Evolutionary conservation across 2,797 vertebrate genomes (phyloP), one percentile per base, ranked within the genome.

Genomic region (Rhinichthys osculus): DNA sequence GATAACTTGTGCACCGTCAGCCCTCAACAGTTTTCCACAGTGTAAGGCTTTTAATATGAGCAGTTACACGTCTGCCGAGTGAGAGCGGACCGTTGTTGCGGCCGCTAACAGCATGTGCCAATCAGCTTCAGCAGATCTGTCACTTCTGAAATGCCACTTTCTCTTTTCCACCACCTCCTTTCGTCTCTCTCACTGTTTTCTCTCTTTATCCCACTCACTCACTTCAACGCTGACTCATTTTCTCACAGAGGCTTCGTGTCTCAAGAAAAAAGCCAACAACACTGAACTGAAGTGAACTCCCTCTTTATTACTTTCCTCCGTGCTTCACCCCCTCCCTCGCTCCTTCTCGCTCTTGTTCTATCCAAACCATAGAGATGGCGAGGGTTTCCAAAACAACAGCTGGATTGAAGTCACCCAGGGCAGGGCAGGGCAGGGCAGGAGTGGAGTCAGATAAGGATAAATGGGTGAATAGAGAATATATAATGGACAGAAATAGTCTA

Each of bases 371-470:
- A 54, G 82, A 35, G 72, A 79, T 89, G 89, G 88, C 78, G 64
- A 82, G 73, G 66, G 85, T 84, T 85, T 82, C 86, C 87, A 89
- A 89, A 88, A 90, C 89, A 90, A 89, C 89, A 90, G 90, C 89
- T 91, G 88, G 85, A 89, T 69, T 38, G 44, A 83, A 86, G 81
- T 89, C 83, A 80, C 72, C 83, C 44, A 70, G 85, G 83, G 78
- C 82, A 85, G 84, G 82, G 78, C 44, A 70, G 85, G 83, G 78
- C 82, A 85, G 84, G 82, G 78, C 76, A 83, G 83, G 67, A 83
- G 71, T 54, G 44, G 77, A 83, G 78, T 52, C 84, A 78, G 74
- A 86, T 74, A 83, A 85, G 82, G 72, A 50, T 66, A 78, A 59
- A 50, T 35, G 33, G 62, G 81, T 57, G 30, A 85, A 78, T 13